These are phyloP conservation scores for Ethmia dodecea DNA, from an alignment of 2,888 invertebrate genomes.

Conservation along the genomic window DNA sequence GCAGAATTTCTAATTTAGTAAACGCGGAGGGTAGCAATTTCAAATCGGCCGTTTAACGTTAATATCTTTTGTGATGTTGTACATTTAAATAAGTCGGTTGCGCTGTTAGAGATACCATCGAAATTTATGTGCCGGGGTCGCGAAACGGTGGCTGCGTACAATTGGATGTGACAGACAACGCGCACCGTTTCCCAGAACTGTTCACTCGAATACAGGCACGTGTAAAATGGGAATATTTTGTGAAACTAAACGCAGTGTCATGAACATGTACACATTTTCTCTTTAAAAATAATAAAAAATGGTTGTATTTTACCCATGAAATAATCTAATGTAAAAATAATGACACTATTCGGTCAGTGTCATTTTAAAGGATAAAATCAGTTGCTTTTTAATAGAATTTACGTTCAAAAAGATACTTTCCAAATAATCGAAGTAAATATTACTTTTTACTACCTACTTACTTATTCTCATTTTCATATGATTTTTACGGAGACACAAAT, in stretches of 20 bases:
- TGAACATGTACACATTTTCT: constrained; percentile 1
- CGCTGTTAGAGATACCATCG: constrained; percentile 46
- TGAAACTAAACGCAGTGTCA: constrained; percentile 22
- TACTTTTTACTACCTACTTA: too few species aligned
- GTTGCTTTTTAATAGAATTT: too few species aligned
- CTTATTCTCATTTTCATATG: too few species aligned
- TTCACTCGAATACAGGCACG: constrained; percentile 31
- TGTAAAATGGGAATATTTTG: constrained; percentile 26
- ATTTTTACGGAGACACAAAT: too few species aligned
- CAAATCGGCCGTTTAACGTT: constrained; percentile 24
- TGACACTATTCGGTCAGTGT: too few species aligned
- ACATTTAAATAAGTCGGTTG: constrained; percentile 45
- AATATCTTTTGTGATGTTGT: constrained; percentile 25
- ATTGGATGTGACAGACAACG: constrained; percentile 53
- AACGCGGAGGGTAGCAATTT: constrained; percentile 26
- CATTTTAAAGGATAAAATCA: too few species aligned
- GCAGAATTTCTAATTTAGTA: constrained; percentile 27
- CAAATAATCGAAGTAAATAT: too few species aligned
- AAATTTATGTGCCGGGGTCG: constrained; percentile 50
- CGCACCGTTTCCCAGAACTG: constrained; percentile 36
- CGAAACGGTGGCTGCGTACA: constrained; percentile 38
- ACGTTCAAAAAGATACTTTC: too few species aligned
- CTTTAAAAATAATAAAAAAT: too few species aligned
- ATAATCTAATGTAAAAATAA: too few species aligned
- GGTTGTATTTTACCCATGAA: too few species aligned